Conservation (phyloP, 2,113 vertebrate genomes). For the Siniperca chuatsi region DNA sequence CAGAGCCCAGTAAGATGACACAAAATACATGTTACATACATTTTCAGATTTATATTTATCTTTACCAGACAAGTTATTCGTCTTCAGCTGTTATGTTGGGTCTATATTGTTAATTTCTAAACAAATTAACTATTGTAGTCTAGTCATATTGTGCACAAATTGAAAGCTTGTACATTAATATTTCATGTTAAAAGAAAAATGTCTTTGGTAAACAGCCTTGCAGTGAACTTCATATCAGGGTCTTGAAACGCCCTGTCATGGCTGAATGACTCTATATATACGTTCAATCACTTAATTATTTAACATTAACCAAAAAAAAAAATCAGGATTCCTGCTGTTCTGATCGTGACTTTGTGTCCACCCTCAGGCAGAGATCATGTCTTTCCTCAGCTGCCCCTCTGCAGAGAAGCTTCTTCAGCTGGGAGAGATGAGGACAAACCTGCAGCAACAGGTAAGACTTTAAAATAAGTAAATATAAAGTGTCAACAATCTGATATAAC, state of each 20-base stretch:
- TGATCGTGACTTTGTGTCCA: not conserved
- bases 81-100: not conserved
- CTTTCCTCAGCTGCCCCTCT: slow-evolving; percentile 91
- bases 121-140: not conserved
- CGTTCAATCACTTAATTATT: not conserved
- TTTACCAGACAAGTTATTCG: no score
- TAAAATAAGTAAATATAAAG: not conserved
- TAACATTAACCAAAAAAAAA: not conserved
- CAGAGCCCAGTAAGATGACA: slow-evolving; percentile 55
- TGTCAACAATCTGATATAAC: not conserved
- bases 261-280: no score
- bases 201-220: not conserved
- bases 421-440: slow-evolving; percentile 86
- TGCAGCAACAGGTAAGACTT: slow-evolving; percentile 86
- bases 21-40: not conserved
- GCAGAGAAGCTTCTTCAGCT: slow-evolving; percentile 90
- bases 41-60: not conserved
- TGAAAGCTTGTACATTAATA: not conserved
- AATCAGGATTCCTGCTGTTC: not conserved
- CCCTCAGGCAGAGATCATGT: slow-evolving; percentile 81
- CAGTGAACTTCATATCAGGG: not conserved
- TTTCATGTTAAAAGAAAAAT: not conserved
- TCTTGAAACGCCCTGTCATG: not conserved
- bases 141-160: not conserved
- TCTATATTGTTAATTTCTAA: not conserved